Conservation (phyloP, 2,113 vertebrate species). For the Merops nubicus region DNA sequence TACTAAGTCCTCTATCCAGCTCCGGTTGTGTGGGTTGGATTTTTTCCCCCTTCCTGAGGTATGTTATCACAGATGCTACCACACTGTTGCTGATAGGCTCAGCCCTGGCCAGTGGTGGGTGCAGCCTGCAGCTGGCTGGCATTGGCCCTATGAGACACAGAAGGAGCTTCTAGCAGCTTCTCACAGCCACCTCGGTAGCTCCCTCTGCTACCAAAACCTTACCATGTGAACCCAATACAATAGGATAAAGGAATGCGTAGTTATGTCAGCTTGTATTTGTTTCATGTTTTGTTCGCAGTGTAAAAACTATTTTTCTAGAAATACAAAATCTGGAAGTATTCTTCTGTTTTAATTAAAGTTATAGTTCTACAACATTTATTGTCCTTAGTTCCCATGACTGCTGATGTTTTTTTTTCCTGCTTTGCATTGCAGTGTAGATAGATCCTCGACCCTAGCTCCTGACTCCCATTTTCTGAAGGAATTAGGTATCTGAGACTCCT, state of each 20-base stretch:
- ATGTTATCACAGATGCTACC: not conserved
- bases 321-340: not conserved
- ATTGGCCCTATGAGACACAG: not conserved
- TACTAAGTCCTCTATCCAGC: not conserved
- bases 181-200: not conserved
- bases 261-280: not conserved
- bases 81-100: not conserved
- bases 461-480: not conserved
- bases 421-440: not conserved
- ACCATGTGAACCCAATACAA: not conserved
- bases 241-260: not conserved
- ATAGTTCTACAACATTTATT: not conserved
- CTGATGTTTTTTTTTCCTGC: not conserved
- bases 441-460: accelerated
- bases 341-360: not conserved
- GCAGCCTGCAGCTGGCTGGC: not conserved
- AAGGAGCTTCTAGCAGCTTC: not conserved
- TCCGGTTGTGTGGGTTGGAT: not conserved
- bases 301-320: not conserved
- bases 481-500: not conserved
- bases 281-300: not conserved
- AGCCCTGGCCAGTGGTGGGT: not conserved
- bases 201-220: not conserved
- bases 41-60: not conserved
- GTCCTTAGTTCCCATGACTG: not conserved